Evolutionary conservation across 37 sponge, comb jelly and placozoan species (phyloP).

Genomic region (Hormiphora californensis): DNA sequence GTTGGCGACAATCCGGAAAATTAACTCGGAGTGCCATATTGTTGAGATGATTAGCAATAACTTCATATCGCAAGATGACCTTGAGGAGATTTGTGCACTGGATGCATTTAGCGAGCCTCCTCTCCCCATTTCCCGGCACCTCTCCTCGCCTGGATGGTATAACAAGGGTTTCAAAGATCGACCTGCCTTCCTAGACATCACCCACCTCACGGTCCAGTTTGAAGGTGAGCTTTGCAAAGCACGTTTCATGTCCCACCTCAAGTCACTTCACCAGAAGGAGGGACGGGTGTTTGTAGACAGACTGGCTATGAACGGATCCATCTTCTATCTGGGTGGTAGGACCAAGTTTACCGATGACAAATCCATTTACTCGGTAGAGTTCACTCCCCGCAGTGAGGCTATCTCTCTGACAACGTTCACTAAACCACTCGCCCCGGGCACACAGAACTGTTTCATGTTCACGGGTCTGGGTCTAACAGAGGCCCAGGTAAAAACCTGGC

Average conservation of each 20-base stretch:
- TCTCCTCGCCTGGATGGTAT: conserved; percentile 23
- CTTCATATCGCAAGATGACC: conserved; percentile 9
- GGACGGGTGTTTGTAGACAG: conserved; percentile 28
- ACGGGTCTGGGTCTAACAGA: conserved; percentile 31
- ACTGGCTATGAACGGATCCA: not conserved
- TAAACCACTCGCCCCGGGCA: conserved; percentile 29
- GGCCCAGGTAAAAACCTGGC: conserved; percentile 35
- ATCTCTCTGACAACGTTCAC: conserved; percentile 18
- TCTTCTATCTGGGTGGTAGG: conserved; percentile 41
- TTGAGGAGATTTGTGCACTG: not conserved
- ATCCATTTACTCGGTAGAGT: conserved; percentile 2
- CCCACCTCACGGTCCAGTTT: not conserved
- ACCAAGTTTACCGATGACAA: conserved; percentile 27
- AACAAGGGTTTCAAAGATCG: not conserved
- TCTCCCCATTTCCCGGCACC: conserved; percentile 25
- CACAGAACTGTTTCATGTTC: conserved; percentile 32
- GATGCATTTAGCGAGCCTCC: not conserved
- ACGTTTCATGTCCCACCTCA: conserved; percentile 46
- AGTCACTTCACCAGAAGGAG: conserved; percentile 46
- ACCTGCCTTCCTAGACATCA: conserved; percentile 4
- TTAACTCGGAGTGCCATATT: not conserved
- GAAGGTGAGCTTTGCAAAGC: conserved; percentile 16
- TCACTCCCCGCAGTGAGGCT: conserved; percentile 22
- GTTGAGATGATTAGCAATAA: conserved; percentile 34
- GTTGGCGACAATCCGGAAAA: not conserved